Conservation (phyloP, 35 echinoderm and acorn worm species). For the Ophioderma brevispina region DNA sequence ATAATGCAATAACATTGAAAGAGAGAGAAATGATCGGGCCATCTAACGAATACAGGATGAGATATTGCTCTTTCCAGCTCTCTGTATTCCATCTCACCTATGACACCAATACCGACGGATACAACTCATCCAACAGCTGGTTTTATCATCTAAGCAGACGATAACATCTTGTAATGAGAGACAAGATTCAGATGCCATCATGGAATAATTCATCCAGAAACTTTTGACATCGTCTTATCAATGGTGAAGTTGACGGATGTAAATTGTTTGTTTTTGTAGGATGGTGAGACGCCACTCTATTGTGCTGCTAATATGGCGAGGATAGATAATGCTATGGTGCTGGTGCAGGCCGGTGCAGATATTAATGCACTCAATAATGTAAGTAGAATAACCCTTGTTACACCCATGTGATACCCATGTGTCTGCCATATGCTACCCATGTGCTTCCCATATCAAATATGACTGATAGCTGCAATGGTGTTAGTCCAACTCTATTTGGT, state of each 20-base stretch:
- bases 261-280: background rate
- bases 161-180: too few species aligned
- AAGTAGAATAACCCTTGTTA: background rate
- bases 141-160: background rate
- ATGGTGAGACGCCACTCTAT: background rate
- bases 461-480: too few species aligned
- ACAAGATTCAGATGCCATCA: too few species aligned
- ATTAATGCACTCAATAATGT: constrained; percentile 7
- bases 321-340: background rate
- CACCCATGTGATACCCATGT: too few species aligned
- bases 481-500: too few species aligned
- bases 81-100: background rate
- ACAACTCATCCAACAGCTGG: background rate
- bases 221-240: too few species aligned
- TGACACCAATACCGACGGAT: background rate
- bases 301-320: background rate
- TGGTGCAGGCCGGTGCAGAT: background rate
- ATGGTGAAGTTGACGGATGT: too few species aligned
- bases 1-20: background rate
- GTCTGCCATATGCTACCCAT: too few species aligned
- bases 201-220: too few species aligned
- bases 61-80: background rate
- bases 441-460: too few species aligned
- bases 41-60: too few species aligned
- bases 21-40: background rate